These are phyloP conservation scores for Cynodonichthys magdalenae DNA, from an alignment of 2,797 vertebrate genomes.

Conservation along the genomic window DNA sequence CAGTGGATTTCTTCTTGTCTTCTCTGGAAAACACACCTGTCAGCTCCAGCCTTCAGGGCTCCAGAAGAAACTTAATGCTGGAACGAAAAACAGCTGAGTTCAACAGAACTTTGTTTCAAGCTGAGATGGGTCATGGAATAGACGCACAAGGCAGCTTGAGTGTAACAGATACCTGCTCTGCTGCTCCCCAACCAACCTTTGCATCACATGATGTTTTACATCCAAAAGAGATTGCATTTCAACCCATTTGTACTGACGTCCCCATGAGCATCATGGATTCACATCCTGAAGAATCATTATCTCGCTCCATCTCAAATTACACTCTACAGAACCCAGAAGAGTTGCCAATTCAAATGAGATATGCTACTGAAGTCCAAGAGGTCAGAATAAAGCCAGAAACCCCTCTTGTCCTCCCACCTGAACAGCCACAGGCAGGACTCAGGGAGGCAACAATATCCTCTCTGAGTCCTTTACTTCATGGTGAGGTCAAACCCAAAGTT, in stretches of 20 bases:
- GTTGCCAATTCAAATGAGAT: slow-evolving; percentile 27
- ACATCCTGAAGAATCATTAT: slow-evolving; percentile 36
- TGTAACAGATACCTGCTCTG: slow-evolving; percentile 48
- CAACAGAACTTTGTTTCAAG: slow-evolving; percentile 92
- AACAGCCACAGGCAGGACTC: slow-evolving; percentile 39
- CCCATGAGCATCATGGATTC: slow-evolving; percentile 4
- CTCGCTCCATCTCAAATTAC: slow-evolving; percentile 30
- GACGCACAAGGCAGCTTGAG: slow-evolving; percentile 66
- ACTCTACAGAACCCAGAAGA: slow-evolving; percentile 31
- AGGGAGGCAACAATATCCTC: slow-evolving; percentile 36
- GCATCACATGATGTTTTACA: slow-evolving; percentile 44
- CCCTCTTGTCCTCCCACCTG: slow-evolving; percentile 35
- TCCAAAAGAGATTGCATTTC: slow-evolving; percentile 37
- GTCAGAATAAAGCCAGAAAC: slow-evolving; percentile 41
- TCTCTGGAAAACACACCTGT: slow-evolving; percentile 58
- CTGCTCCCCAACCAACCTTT: slow-evolving; percentile 52
- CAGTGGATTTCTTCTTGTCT: slow-evolving; percentile 63
- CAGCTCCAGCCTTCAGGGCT: slow-evolving; percentile 54
- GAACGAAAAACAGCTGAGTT: slow-evolving; percentile 94
- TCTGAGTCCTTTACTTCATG: slow-evolving; percentile 34
- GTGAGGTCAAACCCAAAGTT: slow-evolving; percentile 59
- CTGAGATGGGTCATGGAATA: slow-evolving; percentile 80
- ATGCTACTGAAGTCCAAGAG: slow-evolving; percentile 50
- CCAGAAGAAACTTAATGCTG: slow-evolving; percentile 86
- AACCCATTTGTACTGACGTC: slow-evolving; percentile 41